Evolutionary conservation across 2,888 invertebrate genomes (phyloP), one percentile per base, ranked within the genome.

Genomic region (Temnothorax unifasciatus): DNA sequence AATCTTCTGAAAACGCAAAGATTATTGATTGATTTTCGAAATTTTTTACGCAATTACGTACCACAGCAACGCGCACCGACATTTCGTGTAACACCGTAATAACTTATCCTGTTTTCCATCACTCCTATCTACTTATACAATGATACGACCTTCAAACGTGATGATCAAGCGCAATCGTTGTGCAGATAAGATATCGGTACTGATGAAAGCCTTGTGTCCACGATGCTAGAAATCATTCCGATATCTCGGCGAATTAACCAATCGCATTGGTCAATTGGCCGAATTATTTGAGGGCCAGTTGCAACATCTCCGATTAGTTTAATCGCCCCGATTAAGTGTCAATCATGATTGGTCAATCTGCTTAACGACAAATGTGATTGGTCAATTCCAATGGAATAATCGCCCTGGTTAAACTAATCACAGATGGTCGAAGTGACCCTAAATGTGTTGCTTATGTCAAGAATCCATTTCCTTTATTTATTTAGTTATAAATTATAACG

Each of bases 401-500:
- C 29, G 29, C 29, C 29, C 29, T 25, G 29, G 29, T 29, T 29
- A 29, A 29, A 29, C 29, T 29, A 29, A 29, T 0, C 29, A 0
- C 29, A 29, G 3, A 29, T 29, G 29, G 29, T 29, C 29, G 29
- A 29, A 29, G 29, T 29, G 29, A 29, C 29, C 29, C 3, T 29
- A 29, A 29, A 29, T 29, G 29, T 75, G 68, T 75, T 13, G 18
- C 25, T 86, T 44, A 57, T 11, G 2, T 54, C 9, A 68, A 59
- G 15, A 50, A 38, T 44, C 15, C 6, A 52, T 61, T 38, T 52
- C 52, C 2, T 68, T 25, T 50, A 5, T n/a, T n/a, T n/a, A n/a
- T 50, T 52, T 41, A 1, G 1, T 52, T 25, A 29, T 25, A 3
- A 29, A 3, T 29, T 29, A 25, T 29, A 21, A 13, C 1, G 29